Evolutionary conservation across 35 echinoderm and acorn worm genomes (phyloP), one percentile per base, ranked within the genome.

Genomic region (Ophioderma brevispina): DNA sequence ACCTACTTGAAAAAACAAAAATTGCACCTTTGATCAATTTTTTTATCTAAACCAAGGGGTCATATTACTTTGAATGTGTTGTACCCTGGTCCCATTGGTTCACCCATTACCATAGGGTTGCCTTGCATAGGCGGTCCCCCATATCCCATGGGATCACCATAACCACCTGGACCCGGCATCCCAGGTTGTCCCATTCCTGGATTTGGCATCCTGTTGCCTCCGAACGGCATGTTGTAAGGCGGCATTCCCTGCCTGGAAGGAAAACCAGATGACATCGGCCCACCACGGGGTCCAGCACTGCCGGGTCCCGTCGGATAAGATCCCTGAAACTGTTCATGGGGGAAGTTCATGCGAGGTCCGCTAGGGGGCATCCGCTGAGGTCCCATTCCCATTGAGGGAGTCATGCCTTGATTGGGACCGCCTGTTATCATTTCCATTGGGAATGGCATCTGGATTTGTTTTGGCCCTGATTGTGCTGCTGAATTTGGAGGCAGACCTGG

Each of bases 371-470:
- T 94, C 30, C 80, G 32, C 21, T 89, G 80, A 3, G 87, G 92
- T 35, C 88, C 82, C 50, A 94, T 82, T 8, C 79, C 92, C 39
- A 41, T 85, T 1, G 59, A 70, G 4, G 59, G 59, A 70, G 2
- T 70, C 59, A 70, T 70, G 15, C 59, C 59, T 18, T 18, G 59
- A 70, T 25, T 70, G 28, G 87, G 87, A 23, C 82, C 88, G 35
- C 94, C 92, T 18, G 91, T 93, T 1, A 95, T 86, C 93, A 99
- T 95, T 86, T 95, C 91, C 90, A 93, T 91, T 10, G 97, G 97
- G 76, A 99, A 95, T 39, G 93, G 93, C 91, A 95, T 92, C 81
- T 99, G 94, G 31, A 99, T 99, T 89, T 99, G 97, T 85, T 99
- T 99, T 37, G 97, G 91, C 76, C 90, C 88, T 36, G 81, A 88